A percentile compares a stretch with the other conserved stretches of the same genome.
Evolutionary conservation across 2,797 vertebrate species (phyloP).

Genomic region (Nothura maculosa): DNA sequence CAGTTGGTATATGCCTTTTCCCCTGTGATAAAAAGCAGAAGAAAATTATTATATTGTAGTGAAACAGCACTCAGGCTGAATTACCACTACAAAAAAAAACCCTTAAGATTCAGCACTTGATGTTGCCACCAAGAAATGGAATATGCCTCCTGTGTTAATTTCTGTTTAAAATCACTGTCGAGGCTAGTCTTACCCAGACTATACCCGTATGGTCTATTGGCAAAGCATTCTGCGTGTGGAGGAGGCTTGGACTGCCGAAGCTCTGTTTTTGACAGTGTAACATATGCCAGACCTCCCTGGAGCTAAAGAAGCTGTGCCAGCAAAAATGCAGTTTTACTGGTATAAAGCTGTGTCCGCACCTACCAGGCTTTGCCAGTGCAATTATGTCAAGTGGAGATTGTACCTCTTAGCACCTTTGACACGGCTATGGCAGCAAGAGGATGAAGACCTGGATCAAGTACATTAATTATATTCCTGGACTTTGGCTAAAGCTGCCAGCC

Average conservation of each 20-base stretch:
- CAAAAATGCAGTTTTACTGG: constrained; percentile 39
- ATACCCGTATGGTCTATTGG: neutral
- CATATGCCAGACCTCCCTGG: constrained; percentile 62
- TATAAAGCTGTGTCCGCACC: constrained; percentile 24
- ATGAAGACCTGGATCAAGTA: neutral
- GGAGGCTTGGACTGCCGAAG: neutral
- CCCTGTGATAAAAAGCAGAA: constrained; percentile 4
- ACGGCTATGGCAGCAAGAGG: neutral
- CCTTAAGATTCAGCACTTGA: neutral
- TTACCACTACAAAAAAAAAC: neutral
- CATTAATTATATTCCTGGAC: neutral
- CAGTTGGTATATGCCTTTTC: neutral
- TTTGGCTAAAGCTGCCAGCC: neutral
- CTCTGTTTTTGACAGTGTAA: neutral
- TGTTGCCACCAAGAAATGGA: neutral
- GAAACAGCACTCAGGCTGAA: neutral
- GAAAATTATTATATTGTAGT: neutral
- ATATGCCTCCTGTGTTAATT: neutral
- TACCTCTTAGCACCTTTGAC: neutral
- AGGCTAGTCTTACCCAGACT: neutral
- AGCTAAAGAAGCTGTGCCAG: constrained; percentile 51
- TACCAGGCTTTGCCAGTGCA: constrained; percentile 47
- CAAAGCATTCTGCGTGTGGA: neutral
- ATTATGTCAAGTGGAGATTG: neutral
- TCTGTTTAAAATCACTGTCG: neutral